Percentiles rank a stretch among this genome's conserved stretches.
phyloP scores from a whole-genome alignment of 2,797 vertebrate species.

The Fundulus diaphanus region DNA sequence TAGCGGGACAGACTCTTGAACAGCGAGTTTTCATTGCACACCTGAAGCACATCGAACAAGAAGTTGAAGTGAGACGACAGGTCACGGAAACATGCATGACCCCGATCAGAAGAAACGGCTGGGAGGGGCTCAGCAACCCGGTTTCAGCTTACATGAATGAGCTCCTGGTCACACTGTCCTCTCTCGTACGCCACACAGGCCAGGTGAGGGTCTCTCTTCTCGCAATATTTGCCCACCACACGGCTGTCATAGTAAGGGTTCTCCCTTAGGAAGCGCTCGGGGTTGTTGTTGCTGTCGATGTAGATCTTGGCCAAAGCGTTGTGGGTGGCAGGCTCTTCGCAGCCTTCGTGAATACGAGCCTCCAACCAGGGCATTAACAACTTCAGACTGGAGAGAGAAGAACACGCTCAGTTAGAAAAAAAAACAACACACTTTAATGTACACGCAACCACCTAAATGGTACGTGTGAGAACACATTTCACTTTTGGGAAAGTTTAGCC shows the following conservation, averaged over 20 bases:
- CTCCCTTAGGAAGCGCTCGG: constrained; percentile 91
- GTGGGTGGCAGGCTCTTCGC: constrained; percentile 93
- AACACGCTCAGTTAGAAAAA: neutral
- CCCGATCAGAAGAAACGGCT: neutral
- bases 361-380: constrained; percentile 94
- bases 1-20: constrained; percentile 95
- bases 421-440: neutral
- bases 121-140: too few relatives aligned
- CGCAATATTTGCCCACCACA: constrained; percentile 94
- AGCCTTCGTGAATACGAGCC: constrained; percentile 92
- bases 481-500: neutral
- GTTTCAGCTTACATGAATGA: constrained; percentile 87
- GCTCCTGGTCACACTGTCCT: constrained; percentile 93
- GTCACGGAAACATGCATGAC: neutral
- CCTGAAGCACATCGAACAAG: constrained; percentile 70
- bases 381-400: constrained; percentile 84
- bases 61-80: neutral
- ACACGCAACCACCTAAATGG: neutral
- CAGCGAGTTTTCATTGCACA: constrained; percentile 96
- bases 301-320: constrained; percentile 96
- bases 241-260: constrained; percentile 93
- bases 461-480: neutral
- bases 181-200: constrained; percentile 94
- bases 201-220: constrained; percentile 94
- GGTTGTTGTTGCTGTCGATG: constrained; percentile 95